phyloP scores from a whole-genome alignment of 2,113 vertebrate species.

The Hemiprocne comata region DNA sequence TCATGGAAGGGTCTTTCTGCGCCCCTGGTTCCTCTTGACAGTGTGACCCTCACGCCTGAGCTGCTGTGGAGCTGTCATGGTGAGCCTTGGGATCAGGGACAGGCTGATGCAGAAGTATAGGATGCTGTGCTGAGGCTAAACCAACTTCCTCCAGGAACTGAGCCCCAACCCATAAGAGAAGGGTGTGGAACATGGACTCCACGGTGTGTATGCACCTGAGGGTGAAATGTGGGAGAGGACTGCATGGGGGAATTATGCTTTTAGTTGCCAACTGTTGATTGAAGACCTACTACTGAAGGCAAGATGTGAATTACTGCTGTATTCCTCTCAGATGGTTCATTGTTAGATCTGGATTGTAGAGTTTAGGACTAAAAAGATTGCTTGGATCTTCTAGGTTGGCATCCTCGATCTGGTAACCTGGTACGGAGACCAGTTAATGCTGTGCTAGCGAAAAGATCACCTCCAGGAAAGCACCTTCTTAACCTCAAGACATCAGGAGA shows the following conservation, averaged over 20 bases:
- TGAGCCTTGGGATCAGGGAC: not conserved
- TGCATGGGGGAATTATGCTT: not conserved
- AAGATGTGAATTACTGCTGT: not conserved
- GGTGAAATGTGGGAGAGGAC: not conserved
- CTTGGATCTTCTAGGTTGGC: not conserved
- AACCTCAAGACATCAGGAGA: not conserved
- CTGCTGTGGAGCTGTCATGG: not conserved
- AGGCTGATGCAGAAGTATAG: not conserved
- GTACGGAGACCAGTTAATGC: not conserved
- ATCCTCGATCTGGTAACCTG: not conserved
- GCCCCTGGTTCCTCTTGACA: not conserved
- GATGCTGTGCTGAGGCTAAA: not conserved
- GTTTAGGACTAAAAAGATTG: not conserved
- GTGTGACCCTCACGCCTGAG: not conserved
- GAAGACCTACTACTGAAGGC: not conserved
- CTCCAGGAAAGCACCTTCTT: not conserved
- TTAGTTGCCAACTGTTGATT: accelerated
- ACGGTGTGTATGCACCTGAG: not conserved
- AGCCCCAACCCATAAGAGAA: not conserved
- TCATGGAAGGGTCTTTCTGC: not conserved
- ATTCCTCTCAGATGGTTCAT: not conserved
- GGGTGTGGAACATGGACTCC: not conserved
- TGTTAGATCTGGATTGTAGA: not conserved
- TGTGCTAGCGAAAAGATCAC: not conserved
- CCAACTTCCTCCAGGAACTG: not conserved